Conservation (phyloP, 2,113 vertebrate species). For the Mungos mungo region DNA sequence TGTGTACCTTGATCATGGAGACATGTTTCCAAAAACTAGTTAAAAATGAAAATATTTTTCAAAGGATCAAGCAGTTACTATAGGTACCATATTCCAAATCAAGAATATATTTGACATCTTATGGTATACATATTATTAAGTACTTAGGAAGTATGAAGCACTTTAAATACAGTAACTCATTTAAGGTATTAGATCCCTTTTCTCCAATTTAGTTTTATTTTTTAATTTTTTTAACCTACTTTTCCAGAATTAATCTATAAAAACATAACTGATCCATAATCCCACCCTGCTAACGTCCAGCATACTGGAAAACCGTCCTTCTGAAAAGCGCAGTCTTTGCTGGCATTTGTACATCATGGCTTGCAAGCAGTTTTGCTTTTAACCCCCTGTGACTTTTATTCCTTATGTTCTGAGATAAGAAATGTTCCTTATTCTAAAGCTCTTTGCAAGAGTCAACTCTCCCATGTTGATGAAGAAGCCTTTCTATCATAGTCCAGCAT, state of each 20-base stretch:
- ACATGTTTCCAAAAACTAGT: background rate
- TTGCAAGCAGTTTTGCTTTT: background rate
- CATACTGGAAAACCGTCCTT: background rate
- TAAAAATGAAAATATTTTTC: background rate
- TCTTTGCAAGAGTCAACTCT: constrained; percentile 24
- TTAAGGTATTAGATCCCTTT: background rate
- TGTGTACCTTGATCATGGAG: background rate
- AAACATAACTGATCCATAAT: background rate
- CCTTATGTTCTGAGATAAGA: background rate
- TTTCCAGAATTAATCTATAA: background rate
- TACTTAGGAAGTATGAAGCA: background rate
- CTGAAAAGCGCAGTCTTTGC: background rate
- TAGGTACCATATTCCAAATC: background rate
- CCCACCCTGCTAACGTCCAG: background rate
- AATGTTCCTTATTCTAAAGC: constrained; percentile 1
- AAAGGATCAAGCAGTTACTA: background rate
- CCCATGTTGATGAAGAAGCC: constrained; percentile 44
- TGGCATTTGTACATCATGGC: background rate
- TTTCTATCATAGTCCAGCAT: background rate
- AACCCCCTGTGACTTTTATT: background rate
- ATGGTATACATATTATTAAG: background rate
- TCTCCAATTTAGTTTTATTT: background rate
- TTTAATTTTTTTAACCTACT: background rate
- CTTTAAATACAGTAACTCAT: background rate
- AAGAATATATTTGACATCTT: background rate